Percentiles rank a stretch among this genome's conserved stretches.
These are phyloP conservation scores for Tychaedon coryphoeus DNA, from an alignment of 2,113 vertebrate genomes.

Conservation along the genomic window DNA sequence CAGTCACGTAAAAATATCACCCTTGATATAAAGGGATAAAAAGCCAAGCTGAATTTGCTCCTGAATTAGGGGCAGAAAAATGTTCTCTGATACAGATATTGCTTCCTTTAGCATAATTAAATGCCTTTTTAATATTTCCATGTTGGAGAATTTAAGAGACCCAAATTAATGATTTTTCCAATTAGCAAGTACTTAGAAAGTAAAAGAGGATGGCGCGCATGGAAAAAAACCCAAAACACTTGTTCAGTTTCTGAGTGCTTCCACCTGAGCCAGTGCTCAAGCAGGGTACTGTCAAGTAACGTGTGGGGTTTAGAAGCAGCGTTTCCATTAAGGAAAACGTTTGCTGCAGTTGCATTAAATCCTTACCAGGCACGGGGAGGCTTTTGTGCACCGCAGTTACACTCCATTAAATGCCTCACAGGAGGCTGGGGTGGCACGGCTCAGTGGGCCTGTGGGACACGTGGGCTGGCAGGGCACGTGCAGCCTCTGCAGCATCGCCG, in stretches of 20 bases:
- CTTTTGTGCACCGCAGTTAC: neutral
- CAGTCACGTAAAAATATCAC: neutral
- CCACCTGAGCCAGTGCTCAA: neutral
- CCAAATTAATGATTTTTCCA: neutral
- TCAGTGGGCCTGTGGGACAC: neutral
- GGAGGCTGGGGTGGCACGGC: neutral
- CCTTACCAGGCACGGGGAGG: fast-evolving
- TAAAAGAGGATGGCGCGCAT: neutral
- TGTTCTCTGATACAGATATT: neutral
- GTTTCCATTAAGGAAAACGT: neutral
- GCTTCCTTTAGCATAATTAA: neutral
- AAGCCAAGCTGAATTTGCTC: neutral
- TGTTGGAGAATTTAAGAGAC: neutral
- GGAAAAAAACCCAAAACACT: neutral
- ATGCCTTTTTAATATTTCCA: neutral
- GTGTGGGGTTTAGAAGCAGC: neutral
- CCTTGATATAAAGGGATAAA: neutral
- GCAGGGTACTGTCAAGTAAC: fast-evolving
- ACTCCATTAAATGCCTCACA: neutral
- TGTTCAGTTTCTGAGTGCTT: neutral
- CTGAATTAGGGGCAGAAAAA: neutral
- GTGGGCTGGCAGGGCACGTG: neutral
- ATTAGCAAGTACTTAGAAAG: neutral
- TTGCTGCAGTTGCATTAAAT: neutral
- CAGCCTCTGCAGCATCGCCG: fast-evolving